These are phyloP conservation scores for Mormoops blainvillei DNA, from an alignment of 2,113 vertebrate species.

Conservation along the genomic window DNA sequence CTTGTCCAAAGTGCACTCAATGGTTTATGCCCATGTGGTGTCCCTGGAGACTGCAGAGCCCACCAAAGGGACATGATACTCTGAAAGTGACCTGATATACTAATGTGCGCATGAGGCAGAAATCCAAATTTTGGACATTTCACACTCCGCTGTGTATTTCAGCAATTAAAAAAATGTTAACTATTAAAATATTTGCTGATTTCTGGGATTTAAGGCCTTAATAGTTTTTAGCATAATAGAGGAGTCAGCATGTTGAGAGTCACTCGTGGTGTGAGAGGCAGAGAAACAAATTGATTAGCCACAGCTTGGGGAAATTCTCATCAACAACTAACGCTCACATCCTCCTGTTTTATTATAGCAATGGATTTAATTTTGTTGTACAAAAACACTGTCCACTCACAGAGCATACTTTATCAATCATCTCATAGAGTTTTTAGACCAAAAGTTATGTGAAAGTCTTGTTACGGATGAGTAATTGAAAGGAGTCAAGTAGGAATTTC, in stretches of 20 bases:
- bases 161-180: conserved; percentile 6
- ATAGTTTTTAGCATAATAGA: background rate
- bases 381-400: background rate
- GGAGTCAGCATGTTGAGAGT: background rate
- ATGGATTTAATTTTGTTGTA: background rate
- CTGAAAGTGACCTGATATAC: background rate
- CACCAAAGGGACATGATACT: background rate
- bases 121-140: background rate
- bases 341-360: background rate
- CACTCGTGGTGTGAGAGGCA: background rate
- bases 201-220: background rate
- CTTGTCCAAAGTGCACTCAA: background rate
- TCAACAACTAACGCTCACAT: background rate
- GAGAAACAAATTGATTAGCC: conserved; percentile 39
- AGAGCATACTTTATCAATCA: conserved; percentile 16
- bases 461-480: background rate
- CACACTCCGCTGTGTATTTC: background rate
- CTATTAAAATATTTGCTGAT: background rate
- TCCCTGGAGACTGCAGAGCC: background rate
- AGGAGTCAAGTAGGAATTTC: background rate
- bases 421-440: background rate
- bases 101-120: background rate
- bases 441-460: background rate
- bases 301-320: conserved; percentile 36
- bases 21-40: background rate